Base-by-base conservation (phyloP, 2,888 invertebrate species). In the Athetis lepigone region DNA sequence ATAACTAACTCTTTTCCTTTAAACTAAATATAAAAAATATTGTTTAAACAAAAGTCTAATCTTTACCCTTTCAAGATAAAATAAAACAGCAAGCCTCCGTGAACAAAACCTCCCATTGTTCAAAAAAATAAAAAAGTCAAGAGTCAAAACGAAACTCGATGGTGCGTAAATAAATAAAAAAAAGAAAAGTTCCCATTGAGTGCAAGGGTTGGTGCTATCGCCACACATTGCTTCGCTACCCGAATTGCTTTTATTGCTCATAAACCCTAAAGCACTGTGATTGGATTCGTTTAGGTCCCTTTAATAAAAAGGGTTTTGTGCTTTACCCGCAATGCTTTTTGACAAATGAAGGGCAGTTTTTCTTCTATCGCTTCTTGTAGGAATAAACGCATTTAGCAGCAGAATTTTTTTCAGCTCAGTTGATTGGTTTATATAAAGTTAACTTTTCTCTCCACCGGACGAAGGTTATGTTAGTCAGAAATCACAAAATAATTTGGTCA, bases 241-340 rank as follows among this genome's bases (percentile, higher is more conserved):
- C 59, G 37, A 46, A 78, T 73, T 69, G 62, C 49, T 56, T 74
- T 77, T 76, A 74, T 76, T 50, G 66, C 40, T 57, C 46, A 70
- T 77, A 77, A 75, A 61, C 43, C 61, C 60, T 57, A 65, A 75
- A 70, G 63, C 21, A 45, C 46, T 59, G 60, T 66, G 74, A 76
- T 76, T 76, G 74, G 73, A 19, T 76, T 51, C 73, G 65, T 65
- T 77, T 66, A 66, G 52, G 16, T n/a, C 39, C 64, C 57, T 65
- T 67, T 62, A 62, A 73, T 73, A 72, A 75, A 76, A 75, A 65
- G 43, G 50, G 23, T 39, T 71, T 67, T 66, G 61, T 23, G 45
- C 45, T 64, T 56, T 62, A 23, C 40, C 63, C 49, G 50, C 63
- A 75, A 52, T 21, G 51, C 33, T 43, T 63, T 60, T 4, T 18